These are phyloP conservation scores for Sapajus apella DNA, from an alignment of 2,113 vertebrate genomes.

Conservation along the genomic window DNA sequence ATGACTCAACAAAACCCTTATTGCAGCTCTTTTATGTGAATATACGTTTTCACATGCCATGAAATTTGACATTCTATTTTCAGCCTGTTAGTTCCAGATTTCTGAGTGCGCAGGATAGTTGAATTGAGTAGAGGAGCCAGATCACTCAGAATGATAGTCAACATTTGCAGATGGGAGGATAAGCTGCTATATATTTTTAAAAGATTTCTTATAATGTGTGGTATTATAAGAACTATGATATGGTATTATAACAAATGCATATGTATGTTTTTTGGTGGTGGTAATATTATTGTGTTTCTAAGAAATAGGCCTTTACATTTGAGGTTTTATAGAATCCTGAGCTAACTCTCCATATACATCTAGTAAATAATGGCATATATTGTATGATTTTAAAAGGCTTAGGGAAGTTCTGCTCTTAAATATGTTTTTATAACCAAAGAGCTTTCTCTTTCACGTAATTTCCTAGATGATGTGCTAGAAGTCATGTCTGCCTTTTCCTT, in stretches of 20 bases:
- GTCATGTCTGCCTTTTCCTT: background rate
- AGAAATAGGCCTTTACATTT: background rate
- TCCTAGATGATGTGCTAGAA: background rate
- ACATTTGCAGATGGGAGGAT: background rate
- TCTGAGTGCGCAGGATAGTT: background rate
- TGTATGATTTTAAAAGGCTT: background rate
- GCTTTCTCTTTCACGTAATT: background rate
- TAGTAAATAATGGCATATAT: background rate
- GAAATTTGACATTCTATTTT: conserved; percentile 14
- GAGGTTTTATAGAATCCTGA: background rate
- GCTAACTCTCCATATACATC: background rate
- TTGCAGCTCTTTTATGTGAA: background rate
- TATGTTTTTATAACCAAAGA: background rate
- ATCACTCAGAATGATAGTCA: background rate
- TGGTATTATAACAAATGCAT: background rate
- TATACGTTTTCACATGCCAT: conserved; percentile 1
- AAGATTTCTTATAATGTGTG: background rate
- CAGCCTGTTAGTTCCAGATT: conserved; percentile 1
- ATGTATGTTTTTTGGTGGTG: background rate
- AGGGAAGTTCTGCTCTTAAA: background rate
- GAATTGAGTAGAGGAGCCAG: background rate
- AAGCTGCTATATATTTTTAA: background rate
- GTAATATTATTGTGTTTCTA: background rate
- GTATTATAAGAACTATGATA: background rate
- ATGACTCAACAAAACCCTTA: conserved; percentile 26